Percentiles rank a stretch among this genome's conserved stretches.
phyloP scores from a whole-genome alignment of 2,797 vertebrate genomes.

The Fistularia tabacaria region DNA sequence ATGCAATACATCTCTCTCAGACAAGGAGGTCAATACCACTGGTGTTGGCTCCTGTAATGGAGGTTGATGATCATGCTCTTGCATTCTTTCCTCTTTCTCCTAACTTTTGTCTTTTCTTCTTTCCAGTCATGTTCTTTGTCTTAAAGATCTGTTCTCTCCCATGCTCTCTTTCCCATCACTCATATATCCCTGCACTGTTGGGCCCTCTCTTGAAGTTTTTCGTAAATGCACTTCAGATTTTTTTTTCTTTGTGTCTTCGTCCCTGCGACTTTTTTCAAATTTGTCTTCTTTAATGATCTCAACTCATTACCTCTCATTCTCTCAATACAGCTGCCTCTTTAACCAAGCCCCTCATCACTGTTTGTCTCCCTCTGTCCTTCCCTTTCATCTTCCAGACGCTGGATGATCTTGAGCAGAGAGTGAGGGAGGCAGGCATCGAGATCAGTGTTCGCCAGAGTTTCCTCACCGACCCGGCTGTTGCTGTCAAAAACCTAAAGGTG shows the following conservation, averaged over 20 bases:
- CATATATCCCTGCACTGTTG: conserved; percentile 3
- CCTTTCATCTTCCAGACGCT: conserved; percentile 79
- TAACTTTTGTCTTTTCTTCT: conserved; percentile 28
- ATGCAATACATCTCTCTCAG: conserved; percentile 48
- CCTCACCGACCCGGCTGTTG: conserved; percentile 91
- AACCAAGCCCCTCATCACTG: conserved; percentile 22
- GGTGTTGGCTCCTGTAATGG: conserved; percentile 53
- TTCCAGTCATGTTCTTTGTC: conserved; percentile 17
- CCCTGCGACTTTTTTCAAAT: conserved; percentile 20
- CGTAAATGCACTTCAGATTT: conserved; percentile 31
- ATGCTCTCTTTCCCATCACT: conserved; percentile 23
- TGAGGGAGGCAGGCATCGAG: conserved; percentile 91
- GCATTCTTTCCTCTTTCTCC: conserved; percentile 29
- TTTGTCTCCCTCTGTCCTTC: conserved; percentile 25
- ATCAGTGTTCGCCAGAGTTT: conserved; percentile 96
- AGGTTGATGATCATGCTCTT: conserved; percentile 61
- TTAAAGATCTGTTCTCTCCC: conserved; percentile 30
- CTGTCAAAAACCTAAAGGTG: conserved; percentile 96
- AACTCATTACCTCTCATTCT: conserved; percentile 34
- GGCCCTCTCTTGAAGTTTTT: conserved; percentile 21
- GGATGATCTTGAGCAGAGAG: conserved; percentile 89
- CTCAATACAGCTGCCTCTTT: conserved; percentile 36
- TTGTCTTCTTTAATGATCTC: conserved; percentile 35
- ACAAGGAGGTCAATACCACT: conserved; percentile 46
- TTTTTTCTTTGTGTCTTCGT: conserved; percentile 10